Conservation (phyloP, 2,113 vertebrate species). For the Pleuronectes platessa region DNA sequence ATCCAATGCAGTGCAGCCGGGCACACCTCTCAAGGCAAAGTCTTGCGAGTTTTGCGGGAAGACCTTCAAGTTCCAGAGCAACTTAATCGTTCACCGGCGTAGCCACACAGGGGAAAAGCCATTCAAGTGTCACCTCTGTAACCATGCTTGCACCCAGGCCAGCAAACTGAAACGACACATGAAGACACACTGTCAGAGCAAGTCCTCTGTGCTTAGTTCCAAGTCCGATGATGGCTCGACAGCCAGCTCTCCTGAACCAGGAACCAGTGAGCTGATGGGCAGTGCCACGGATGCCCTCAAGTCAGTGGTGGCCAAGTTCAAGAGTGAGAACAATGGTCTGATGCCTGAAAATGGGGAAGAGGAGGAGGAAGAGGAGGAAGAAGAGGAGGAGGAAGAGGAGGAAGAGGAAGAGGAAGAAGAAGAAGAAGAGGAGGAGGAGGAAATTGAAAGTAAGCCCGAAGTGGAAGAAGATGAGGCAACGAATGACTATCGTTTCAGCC, state of each 20-base stretch:
- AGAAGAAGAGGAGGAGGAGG: conserved; percentile 91
- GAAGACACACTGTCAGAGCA: conserved; percentile 97
- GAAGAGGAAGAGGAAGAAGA: conserved; percentile 86
- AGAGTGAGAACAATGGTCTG: conserved; percentile 92
- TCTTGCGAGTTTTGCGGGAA: conserved; percentile 99
- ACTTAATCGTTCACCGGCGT: conserved; percentile 96
- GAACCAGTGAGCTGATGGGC: conserved; percentile 93
- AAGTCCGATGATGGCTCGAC: conserved; percentile 96
- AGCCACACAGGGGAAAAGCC: conserved; percentile 99
- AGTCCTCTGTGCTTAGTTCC: conserved; percentile 90
- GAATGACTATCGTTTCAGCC: conserved; percentile 91
- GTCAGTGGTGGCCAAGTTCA: conserved; percentile 97
- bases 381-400: conserved; percentile 91
- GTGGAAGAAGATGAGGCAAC: conserved; percentile 85
- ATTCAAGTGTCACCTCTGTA: conserved; percentile 98
- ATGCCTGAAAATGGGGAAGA: conserved; percentile 93
- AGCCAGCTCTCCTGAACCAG: conserved; percentile 94
- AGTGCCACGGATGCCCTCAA: conserved; percentile 96
- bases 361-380: conserved; percentile 72
- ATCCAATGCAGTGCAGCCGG: conserved; percentile 76
- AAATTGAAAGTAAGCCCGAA: conserved; percentile 86
- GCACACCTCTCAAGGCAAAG: conserved; percentile 92
- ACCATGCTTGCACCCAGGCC: conserved; percentile 98
- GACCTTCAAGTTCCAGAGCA: conserved; percentile 99
- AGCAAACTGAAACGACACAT: conserved; percentile 99